Base-by-base conservation (phyloP, 37 sponge, comb jelly and placozoan species). In the Agelas oroides region DNA sequence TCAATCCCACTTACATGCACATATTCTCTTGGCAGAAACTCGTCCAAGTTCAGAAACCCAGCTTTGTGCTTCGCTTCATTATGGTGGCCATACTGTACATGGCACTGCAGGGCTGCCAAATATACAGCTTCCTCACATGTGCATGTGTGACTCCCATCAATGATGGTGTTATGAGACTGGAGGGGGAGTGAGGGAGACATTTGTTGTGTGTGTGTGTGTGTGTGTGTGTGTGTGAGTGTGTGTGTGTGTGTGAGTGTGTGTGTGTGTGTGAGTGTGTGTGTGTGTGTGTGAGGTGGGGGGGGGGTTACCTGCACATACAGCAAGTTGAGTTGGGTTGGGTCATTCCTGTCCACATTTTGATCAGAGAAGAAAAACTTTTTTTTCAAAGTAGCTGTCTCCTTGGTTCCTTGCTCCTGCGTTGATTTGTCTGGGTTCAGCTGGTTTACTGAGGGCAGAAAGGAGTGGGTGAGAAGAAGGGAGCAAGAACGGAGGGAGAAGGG, bases 331-430 rank as follows among this genome's bases (percentile, higher is more conserved):
- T 95, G 99, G 5, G 95, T 86, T 13, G 99, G 97, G 71, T 97
- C 96, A 75, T 95, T 93, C 1, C 90, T 55, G 60, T 95, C 96
- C 11, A 97, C 96, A 84, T 99, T 95, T 57, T 93, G 86, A 69
- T 99, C 99, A 39, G 97, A 84, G 82, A 97, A 97, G 88, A 93
- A 97, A 65, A 95, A 82, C 64, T 90, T 92, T 87, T 98, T 98
- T 52, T 92, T 84, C 46, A 99, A 79, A 6, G 91, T 86, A 46
- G 87, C 74, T 0, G 89, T 92, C 89, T 95, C 99, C 70, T 90
- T 90, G 1, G 97, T 90, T 19, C 94, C 99, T 39, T 99, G 99
- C 76, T 96, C 96, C 21, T 97, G 53, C 61, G 97, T 79, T 23
- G 92, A 81, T 77, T 99, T 99, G 74, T 99, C 97, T 2, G 86